phyloP scores from a whole-genome alignment of 1,140 invertebrate genomes.

The Drosophila yakuba region DNA sequence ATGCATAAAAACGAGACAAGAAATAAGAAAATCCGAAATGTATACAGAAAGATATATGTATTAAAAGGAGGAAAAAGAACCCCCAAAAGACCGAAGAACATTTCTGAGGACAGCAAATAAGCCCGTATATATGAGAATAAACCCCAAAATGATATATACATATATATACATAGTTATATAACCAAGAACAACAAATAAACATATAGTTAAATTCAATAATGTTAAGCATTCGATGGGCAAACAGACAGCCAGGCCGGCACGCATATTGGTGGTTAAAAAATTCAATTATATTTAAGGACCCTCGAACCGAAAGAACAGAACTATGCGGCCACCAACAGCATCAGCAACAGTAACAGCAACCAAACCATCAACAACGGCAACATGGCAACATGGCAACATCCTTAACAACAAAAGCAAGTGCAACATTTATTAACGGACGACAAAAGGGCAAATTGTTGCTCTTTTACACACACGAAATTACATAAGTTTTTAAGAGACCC shows the following conservation, averaged over 20 bases:
- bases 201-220: conserved; percentile 83
- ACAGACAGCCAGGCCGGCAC: conserved; percentile 41
- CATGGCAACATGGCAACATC: conserved; percentile 1
- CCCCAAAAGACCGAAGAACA: conserved; percentile 17
- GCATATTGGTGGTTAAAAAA: conserved; percentile 61
- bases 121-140: conserved; percentile 53
- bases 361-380: conserved; percentile 1
- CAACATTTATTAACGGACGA: conserved; percentile 48
- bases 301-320: conserved; percentile 44
- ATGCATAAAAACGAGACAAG: conserved; percentile 19
- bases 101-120: conserved; percentile 63
- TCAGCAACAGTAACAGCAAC: conserved; percentile 2
- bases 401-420: conserved; percentile 24
- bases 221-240: conserved; percentile 65
- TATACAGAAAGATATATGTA: conserved; percentile 51
- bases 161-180: conserved; percentile 76
- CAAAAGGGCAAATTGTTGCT: conserved; percentile 44
- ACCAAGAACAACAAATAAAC: conserved; percentile 82
- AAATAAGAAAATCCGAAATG: conserved; percentile 25
- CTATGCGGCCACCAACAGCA: conserved; percentile 35
- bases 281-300: conserved; percentile 78
- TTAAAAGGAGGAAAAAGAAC: conserved; percentile 25
- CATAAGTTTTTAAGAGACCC: conserved; percentile 65
- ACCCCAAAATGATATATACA: conserved; percentile 50
- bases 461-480: conserved; percentile 41